Evolutionary conservation across 2,888 invertebrate genomes (phyloP).

Genomic region (Ochlodes sylvanus): DNA sequence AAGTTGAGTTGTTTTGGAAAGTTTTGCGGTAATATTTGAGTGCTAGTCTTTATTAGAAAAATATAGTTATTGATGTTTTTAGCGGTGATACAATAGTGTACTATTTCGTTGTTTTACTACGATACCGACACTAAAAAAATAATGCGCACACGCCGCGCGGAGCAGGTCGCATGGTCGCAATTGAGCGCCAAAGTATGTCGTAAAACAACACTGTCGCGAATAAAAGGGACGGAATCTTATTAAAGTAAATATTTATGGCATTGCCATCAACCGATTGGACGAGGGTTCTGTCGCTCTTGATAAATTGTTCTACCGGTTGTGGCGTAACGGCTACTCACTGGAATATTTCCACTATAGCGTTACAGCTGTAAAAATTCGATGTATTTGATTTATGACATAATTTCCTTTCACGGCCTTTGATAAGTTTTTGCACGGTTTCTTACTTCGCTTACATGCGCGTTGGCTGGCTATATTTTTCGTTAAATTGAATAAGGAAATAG

Average conservation of each 20-base stretch:
- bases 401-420: conserved; percentile 69
- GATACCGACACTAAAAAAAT: conserved; percentile 66
- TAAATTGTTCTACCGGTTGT: conserved; percentile 78
- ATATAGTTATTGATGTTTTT: conserved; percentile 45
- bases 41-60: conserved; percentile 30
- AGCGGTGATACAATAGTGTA: conserved; percentile 51
- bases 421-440: conserved; percentile 52
- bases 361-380: conserved; percentile 71
- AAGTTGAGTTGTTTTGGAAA: conserved; percentile 1
- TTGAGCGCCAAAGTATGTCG: conserved; percentile 74
- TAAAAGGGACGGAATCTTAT: conserved; percentile 83
- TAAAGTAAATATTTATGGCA: conserved; percentile 85
- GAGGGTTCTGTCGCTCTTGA: conserved; percentile 79
- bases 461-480: conserved; percentile 10
- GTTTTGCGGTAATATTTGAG: conserved; percentile 7
- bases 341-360: conserved; percentile 73
- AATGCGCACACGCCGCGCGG: conserved; percentile 68
- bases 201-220: conserved; percentile 77
- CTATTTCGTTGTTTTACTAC: conserved; percentile 61
- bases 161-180: conserved; percentile 61
- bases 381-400: conserved; percentile 75
- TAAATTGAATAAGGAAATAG: background rate
- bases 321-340: conserved; percentile 71
- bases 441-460: conserved; percentile 47
- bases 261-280: conserved; percentile 82